phyloP scores from a whole-genome alignment of 2,888 invertebrate species.

The Stenchaetothrips biformis region DNA sequence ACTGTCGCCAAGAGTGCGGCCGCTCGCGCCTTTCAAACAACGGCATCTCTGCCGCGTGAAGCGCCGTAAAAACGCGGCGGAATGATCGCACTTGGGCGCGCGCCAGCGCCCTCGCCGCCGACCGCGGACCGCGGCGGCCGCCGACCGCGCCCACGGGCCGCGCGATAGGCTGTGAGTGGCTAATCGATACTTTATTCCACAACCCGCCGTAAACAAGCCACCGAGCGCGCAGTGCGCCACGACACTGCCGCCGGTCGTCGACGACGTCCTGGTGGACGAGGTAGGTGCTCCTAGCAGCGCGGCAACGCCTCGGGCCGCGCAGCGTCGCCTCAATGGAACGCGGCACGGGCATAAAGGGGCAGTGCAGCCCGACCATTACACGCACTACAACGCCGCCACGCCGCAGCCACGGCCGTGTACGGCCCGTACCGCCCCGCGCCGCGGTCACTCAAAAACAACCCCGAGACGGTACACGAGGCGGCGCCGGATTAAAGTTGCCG shows the following conservation, averaged over 20 bases:
- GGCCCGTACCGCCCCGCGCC: neutral
- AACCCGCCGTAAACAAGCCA: constrained; percentile 7
- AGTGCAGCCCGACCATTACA: no score
- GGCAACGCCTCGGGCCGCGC: no score
- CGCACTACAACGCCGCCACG: no score
- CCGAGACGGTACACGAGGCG: neutral
- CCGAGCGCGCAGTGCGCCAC: neutral
- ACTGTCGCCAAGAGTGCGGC: no score
- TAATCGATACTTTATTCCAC: constrained; percentile 22
- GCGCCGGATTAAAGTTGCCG: constrained; percentile 16
- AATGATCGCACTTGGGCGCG: neutral
- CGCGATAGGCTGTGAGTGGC: neutral
- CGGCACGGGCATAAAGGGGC: no score
- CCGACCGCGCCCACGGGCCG: neutral
- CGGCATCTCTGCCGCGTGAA: no score
- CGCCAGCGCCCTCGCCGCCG: neutral
- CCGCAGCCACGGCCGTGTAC: no score
- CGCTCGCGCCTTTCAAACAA: no score
- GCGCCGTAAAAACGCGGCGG: neutral
- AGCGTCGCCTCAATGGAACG: no score
- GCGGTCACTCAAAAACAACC: neutral
- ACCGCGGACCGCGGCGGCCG: neutral
- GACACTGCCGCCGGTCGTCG: neutral
- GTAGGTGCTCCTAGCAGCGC: no score
- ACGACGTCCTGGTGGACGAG: no score